Percentiles rank a stretch among this genome's conserved stretches.
These are phyloP conservation scores for Ommatoiulus sabulosus DNA, from an alignment of 2,888 invertebrate genomes.

Conservation along the genomic window DNA sequence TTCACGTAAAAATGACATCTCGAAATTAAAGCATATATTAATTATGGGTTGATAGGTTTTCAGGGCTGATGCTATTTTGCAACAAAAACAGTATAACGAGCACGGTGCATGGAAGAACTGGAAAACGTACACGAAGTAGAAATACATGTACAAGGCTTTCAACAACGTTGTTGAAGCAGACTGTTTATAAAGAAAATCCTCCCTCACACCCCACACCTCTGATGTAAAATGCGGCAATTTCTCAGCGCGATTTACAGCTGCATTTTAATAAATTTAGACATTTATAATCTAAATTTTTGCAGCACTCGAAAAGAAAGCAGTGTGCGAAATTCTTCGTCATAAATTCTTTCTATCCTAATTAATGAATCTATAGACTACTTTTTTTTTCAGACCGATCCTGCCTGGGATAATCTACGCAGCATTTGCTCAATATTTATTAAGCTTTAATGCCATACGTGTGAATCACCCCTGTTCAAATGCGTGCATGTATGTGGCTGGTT, in stretches of 20 bases:
- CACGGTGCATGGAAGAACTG: too few species aligned
- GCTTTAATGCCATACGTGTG: background rate
- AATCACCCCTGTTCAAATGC: background rate
- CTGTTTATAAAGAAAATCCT: too few species aligned
- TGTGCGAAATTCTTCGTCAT: background rate
- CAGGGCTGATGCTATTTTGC: background rate
- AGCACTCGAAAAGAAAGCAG: background rate
- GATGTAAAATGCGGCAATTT: background rate
- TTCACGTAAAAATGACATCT: slow-evolving; percentile 4
- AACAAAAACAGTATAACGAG: background rate
- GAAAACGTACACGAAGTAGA: too few species aligned
- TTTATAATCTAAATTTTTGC: background rate
- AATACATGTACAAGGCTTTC: too few species aligned
- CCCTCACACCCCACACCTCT: too few species aligned
- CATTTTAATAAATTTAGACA: background rate
- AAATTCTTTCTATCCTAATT: background rate
- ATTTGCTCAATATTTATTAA: background rate
- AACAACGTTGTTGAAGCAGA: too few species aligned
- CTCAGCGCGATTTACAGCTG: background rate
- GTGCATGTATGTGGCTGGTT: background rate
- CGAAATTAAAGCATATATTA: background rate
- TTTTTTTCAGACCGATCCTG: background rate
- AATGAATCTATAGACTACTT: background rate
- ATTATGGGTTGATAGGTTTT: background rate
- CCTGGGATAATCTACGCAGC: background rate